These are phyloP conservation scores for Berghia stephanieae DNA, from an alignment of 1,140 invertebrate genomes.

Conservation along the genomic window DNA sequence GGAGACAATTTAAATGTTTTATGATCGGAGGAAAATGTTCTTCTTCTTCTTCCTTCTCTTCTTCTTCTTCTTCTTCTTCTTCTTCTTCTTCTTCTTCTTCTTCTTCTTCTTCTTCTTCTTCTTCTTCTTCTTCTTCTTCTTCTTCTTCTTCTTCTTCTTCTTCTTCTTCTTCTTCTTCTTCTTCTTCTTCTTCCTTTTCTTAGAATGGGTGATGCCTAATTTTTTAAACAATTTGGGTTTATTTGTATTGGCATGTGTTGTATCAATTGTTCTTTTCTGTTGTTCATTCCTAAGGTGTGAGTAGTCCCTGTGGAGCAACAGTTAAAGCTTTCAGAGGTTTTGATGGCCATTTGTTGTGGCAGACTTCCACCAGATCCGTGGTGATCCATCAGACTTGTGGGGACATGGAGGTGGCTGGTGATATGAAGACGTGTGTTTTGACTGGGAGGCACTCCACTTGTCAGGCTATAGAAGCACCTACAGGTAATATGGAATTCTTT, in stretches of 20 bases:
- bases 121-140: no score
- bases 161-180: background rate
- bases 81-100: no score
- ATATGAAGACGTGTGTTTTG: slow-evolving; percentile 57
- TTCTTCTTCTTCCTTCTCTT: no score
- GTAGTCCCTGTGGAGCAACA: slow-evolving; percentile 46
- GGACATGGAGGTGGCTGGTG: slow-evolving; percentile 57
- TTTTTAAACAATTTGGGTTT: background rate
- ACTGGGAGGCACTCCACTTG: slow-evolving; percentile 48
- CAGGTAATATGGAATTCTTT: slow-evolving; percentile 40
- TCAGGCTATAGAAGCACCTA: slow-evolving; percentile 54
- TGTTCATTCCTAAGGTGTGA: slow-evolving; percentile 33
- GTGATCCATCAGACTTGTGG: slow-evolving; percentile 53
- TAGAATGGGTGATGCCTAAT: background rate
- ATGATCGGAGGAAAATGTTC: no score
- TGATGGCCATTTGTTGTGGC: slow-evolving; percentile 58
- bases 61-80: no score
- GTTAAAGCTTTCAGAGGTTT: slow-evolving; percentile 55
- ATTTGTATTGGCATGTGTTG: background rate
- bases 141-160: background rate
- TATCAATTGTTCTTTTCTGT: background rate
- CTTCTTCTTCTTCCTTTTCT: background rate
- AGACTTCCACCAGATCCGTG: slow-evolving; percentile 36
- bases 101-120: no score
- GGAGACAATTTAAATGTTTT: no score